Base-by-base conservation (phyloP, 2,888 invertebrate species). In the Tholera decimalis region DNA sequence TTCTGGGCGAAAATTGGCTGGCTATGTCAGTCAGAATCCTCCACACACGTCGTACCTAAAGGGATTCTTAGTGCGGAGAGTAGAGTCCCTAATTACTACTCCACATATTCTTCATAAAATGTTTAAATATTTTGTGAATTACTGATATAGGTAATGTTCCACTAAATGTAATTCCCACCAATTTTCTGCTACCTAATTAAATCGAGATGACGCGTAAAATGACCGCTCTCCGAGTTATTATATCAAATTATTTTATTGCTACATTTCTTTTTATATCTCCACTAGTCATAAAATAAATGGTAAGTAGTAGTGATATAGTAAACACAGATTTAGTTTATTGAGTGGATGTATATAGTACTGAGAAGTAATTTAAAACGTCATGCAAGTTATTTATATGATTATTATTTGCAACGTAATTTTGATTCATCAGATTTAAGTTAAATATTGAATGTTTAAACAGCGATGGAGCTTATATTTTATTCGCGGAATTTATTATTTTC, bases 231-330 rank as follows among this genome's bases (percentile, higher is more conserved):
- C 20, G 15, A 9, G 9, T 8, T 33, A 26, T 20, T 15, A 11
- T 35, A 28, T 49, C 15, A 41, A 47, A 65, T 54, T 15, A 47
- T 54, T 37, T 63, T 44, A 63, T 44, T 15, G n/a, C 26, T 30
- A 37, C 11, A 15, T 35, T 5, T 9, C 24, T 43, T 53, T 46
- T 24, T 47, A 47, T 6, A 53, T 47, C 18, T 30, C 9, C 5
- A 13, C 28, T 47, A 0, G 33, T 37, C n/a, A 30, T 30, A 20
- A 67, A 58, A 58, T 47, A 41, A 67, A 57, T 35, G 18, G 6
- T 20, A 18, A 65, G 28, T 28, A 33, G 18, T 24, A 39, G 8
- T 18, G 18, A 47, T 47, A 28, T 47, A 47, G 47, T 47, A 47
- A 47, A 47, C 47, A 47, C 11, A 28, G 2, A 28, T 47, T 28